phyloP scores from a whole-genome alignment of 2,797 vertebrate genomes.

The Pangasius krempfi region DNA sequence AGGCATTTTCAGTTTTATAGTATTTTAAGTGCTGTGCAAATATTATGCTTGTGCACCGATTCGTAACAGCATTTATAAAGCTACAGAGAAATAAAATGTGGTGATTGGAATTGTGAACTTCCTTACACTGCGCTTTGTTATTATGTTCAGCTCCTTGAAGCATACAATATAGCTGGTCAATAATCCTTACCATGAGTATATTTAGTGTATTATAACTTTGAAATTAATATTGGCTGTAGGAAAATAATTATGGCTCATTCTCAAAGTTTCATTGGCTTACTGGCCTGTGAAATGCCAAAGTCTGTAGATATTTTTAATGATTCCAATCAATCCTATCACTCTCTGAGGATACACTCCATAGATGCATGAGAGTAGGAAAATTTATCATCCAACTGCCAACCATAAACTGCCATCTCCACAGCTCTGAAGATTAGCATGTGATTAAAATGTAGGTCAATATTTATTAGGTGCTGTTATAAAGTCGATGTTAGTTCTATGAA shows the following conservation, averaged over 20 bases:
- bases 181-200: constrained; percentile 41
- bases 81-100: constrained; percentile 20
- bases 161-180: constrained; percentile 30
- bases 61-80: constrained; percentile 14
- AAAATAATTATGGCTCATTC: constrained; percentile 75
- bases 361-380: constrained; percentile 78
- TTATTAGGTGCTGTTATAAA: constrained; percentile 75
- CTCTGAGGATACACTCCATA: constrained; percentile 82
- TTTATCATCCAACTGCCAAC: constrained; percentile 80
- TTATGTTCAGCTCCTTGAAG: constrained; percentile 20
- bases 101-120: neutral
- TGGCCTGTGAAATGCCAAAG: constrained; percentile 76
- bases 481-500: constrained; percentile 75
- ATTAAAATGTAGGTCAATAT: constrained; percentile 82
- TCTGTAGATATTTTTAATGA: constrained; percentile 84
- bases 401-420: constrained; percentile 72
- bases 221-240: constrained; percentile 78
- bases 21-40: constrained; percentile 37
- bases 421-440: constrained; percentile 73
- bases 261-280: constrained; percentile 72
- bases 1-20: constrained; percentile 6
- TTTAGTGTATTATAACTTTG: constrained; percentile 56
- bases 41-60: constrained; percentile 19
- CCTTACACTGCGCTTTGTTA: constrained; percentile 21
- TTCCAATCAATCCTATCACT: constrained; percentile 83